Percentiles rank a stretch among this genome's conserved stretches.
These are phyloP conservation scores for Beris chalybata DNA, from an alignment of 2,888 invertebrate species.

Conservation along the genomic window DNA sequence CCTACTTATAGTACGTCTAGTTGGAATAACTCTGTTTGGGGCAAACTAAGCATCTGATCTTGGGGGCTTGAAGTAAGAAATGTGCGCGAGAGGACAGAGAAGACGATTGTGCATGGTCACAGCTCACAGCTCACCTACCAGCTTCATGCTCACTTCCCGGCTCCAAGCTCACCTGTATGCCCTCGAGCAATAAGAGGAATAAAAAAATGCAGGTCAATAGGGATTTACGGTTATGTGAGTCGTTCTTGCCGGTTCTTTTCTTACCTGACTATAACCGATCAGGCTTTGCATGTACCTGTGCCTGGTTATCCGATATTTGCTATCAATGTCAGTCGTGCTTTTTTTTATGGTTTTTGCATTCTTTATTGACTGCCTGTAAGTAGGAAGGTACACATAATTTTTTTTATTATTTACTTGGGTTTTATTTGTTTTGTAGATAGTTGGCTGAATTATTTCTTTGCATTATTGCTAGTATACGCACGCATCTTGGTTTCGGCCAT, in stretches of 20 bases:
- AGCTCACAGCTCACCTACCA: background rate
- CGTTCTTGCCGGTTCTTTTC: conserved; percentile 3
- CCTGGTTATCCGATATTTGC: conserved; percentile 5
- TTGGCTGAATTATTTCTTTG: no score
- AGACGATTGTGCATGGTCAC: no score
- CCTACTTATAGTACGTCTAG: no score
- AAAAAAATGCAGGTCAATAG: conserved; percentile 38
- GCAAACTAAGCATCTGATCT: no score
- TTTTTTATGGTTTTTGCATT: conserved; percentile 5
- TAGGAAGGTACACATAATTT: no score
- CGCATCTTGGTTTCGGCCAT: no score
- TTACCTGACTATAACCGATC: conserved; percentile 9
- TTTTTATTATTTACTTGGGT: no score
- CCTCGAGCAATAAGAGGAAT: background rate
- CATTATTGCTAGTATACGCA: no score
- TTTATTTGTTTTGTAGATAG: no score
- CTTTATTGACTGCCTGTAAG: background rate
- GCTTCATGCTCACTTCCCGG: background rate
- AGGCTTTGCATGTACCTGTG: background rate
- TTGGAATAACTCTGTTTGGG: no score
- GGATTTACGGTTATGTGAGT: conserved; percentile 38
- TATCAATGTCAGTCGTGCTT: conserved; percentile 14
- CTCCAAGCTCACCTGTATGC: background rate
- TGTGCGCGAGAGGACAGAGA: no score
- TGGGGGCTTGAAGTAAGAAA: no score